Evolutionary conservation across 2,888 invertebrate species (phyloP).

Genomic region (Eutolmus rufibarbis): DNA sequence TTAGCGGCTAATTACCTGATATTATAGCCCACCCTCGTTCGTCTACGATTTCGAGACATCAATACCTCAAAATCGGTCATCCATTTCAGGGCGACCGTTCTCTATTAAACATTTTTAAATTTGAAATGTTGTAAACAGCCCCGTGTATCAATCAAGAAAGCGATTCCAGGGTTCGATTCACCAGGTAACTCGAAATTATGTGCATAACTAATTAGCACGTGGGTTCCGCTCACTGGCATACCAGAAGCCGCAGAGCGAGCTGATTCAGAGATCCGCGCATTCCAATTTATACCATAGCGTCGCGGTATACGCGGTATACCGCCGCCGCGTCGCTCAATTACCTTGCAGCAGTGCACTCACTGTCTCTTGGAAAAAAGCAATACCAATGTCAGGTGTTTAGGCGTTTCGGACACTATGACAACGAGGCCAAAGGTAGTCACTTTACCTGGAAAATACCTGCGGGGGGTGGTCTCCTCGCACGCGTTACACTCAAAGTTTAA

Average conservation of each 20-base stretch:
- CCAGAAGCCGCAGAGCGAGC: background rate
- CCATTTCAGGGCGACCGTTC: background rate
- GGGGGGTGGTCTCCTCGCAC: background rate
- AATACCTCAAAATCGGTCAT: slow-evolving; percentile 10
- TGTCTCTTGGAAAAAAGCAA: background rate
- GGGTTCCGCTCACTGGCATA: slow-evolving; percentile 16
- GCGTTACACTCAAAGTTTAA: background rate
- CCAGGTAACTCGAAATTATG: slow-evolving; percentile 36
- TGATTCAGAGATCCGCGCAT: background rate
- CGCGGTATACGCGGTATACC: background rate
- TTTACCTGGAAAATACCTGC: background rate
- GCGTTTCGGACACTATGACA: slow-evolving; percentile 13
- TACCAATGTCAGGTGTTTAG: slow-evolving; percentile 29
- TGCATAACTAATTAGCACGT: slow-evolving; percentile 45
- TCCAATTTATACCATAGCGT: background rate
- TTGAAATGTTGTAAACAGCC: slow-evolving; percentile 10
- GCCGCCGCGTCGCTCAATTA: background rate
- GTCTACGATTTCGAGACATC: background rate
- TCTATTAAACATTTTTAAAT: background rate
- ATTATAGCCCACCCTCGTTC: background rate
- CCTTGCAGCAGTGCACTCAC: background rate
- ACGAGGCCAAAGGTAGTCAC: background rate
- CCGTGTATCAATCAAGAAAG: background rate
- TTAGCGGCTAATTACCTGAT: background rate
- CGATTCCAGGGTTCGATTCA: background rate